Evolutionary conservation across 2,888 invertebrate species (phyloP).

Genomic region (Geophilus truncorum): DNA sequence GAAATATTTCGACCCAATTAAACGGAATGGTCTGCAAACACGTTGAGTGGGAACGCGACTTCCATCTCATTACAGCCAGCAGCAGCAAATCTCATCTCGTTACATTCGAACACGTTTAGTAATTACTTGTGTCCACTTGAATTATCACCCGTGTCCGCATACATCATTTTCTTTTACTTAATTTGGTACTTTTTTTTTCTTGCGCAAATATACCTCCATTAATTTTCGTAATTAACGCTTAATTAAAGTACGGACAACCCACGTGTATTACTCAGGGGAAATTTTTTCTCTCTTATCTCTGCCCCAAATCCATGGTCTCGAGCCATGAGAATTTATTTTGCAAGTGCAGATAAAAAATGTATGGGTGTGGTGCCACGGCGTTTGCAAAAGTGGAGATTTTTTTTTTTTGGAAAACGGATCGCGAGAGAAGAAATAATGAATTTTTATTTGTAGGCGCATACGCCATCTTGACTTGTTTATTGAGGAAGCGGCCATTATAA

Average conservation of each 20-base stretch:
- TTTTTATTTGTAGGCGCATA: conserved; percentile 3
- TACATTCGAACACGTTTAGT: not conserved
- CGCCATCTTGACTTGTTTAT: conserved; percentile 9
- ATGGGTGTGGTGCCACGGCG: not conserved
- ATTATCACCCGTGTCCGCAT: not conserved
- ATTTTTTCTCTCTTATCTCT: not conserved
- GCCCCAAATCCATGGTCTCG: not conserved
- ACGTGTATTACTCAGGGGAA: not conserved
- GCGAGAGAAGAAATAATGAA: not conserved
- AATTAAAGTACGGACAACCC: conserved; percentile 4
- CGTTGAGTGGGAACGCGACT: not conserved
- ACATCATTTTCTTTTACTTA: not conserved
- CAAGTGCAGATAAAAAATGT: not conserved
- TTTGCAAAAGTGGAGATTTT: not conserved
- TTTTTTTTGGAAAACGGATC: not conserved
- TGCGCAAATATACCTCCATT: not conserved
- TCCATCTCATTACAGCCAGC: not conserved
- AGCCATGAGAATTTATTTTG: not conserved
- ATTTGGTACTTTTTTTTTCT: not conserved
- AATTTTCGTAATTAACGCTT: conserved; percentile 1
- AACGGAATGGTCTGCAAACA: not conserved
- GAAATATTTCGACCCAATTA: not conserved
- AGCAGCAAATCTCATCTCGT: conserved; percentile 20
- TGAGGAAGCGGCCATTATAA: conserved; percentile 12
- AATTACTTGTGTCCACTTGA: conserved; percentile 6